Evolutionary conservation across 2,888 invertebrate species (phyloP).

Genomic region (Choristoneura rosaceana): DNA sequence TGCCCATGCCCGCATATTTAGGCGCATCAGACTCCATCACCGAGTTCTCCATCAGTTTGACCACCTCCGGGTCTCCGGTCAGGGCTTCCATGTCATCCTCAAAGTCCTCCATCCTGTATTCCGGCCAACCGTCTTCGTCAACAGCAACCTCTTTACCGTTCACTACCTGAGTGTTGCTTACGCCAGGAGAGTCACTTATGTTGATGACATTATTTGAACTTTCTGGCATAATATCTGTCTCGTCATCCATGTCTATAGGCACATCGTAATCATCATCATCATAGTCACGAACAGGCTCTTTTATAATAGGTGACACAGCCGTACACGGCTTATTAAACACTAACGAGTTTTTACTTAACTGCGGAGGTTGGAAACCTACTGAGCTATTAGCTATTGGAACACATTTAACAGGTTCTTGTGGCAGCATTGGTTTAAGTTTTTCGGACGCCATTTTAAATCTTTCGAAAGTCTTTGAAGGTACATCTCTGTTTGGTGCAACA

Average conservation of each 20-base stretch:
- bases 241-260: constrained; percentile 65
- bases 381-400: constrained; percentile 68
- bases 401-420: constrained; percentile 57
- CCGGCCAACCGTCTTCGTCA: constrained; percentile 86
- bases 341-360: constrained; percentile 62
- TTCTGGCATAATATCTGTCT: constrained; percentile 56
- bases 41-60: constrained; percentile 65
- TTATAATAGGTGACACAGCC: constrained; percentile 56
- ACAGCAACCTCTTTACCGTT: constrained; percentile 62
- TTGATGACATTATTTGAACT: constrained; percentile 56
- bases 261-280: constrained; percentile 58
- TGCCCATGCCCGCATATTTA: constrained; percentile 80
- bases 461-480: constrained; percentile 70
- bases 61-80: constrained; percentile 52
- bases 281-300: constrained; percentile 48
- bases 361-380: constrained; percentile 72
- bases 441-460: constrained; percentile 69
- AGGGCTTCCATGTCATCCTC: constrained; percentile 63
- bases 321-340: constrained; percentile 59
- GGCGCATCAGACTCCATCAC: constrained; percentile 51
- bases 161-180: constrained; percentile 53
- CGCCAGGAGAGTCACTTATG: constrained; percentile 63
- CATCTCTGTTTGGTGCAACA: constrained; percentile 57
- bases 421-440: constrained; percentile 66
- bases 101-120: constrained; percentile 79